phyloP scores from a whole-genome alignment of 2,888 invertebrate genomes.

The Spicauda simplicius region DNA sequence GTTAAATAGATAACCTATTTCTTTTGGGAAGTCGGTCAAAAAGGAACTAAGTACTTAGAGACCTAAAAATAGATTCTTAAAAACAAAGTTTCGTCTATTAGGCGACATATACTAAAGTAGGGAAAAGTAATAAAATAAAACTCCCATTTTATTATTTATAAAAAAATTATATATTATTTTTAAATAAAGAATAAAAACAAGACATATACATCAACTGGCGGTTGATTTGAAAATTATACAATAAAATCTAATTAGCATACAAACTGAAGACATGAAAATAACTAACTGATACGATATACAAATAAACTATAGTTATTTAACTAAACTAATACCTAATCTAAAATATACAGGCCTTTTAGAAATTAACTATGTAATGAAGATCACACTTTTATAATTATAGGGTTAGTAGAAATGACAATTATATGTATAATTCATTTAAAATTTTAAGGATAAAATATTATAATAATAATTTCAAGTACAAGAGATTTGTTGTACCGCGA shows the following conservation, averaged over 20 bases:
- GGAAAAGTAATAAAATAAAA: too few relatives aligned
- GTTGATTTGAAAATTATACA: slow-evolving; percentile 59
- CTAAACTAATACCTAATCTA: slow-evolving; percentile 59
- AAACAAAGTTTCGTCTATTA: too few relatives aligned
- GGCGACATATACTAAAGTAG: too few relatives aligned
- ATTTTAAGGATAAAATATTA: slow-evolving; percentile 25
- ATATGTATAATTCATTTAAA: slow-evolving; percentile 33
- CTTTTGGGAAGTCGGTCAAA: too few relatives aligned
- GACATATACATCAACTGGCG: slow-evolving; percentile 69
- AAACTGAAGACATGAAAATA: slow-evolving; percentile 42
- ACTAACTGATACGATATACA: slow-evolving; percentile 24
- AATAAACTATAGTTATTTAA: slow-evolving; percentile 37
- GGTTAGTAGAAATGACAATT: slow-evolving; percentile 41
- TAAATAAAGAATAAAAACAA: slow-evolving; percentile 70
- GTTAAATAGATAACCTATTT: too few relatives aligned
- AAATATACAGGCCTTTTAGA: slow-evolving; percentile 72
- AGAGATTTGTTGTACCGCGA: not conserved
- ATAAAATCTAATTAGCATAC: slow-evolving; percentile 53
- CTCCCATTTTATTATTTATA: slow-evolving; percentile 55
- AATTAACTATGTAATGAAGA: slow-evolving; percentile 52
- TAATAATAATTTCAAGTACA: slow-evolving; percentile 19
- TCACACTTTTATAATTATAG: slow-evolving; percentile 56
- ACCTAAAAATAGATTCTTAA: too few relatives aligned
- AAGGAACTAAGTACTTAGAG: too few relatives aligned
- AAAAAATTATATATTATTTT: slow-evolving; percentile 71